These are phyloP conservation scores for Lophura nycthemera DNA, from an alignment of 2,113 vertebrate genomes.

Conservation along the genomic window DNA sequence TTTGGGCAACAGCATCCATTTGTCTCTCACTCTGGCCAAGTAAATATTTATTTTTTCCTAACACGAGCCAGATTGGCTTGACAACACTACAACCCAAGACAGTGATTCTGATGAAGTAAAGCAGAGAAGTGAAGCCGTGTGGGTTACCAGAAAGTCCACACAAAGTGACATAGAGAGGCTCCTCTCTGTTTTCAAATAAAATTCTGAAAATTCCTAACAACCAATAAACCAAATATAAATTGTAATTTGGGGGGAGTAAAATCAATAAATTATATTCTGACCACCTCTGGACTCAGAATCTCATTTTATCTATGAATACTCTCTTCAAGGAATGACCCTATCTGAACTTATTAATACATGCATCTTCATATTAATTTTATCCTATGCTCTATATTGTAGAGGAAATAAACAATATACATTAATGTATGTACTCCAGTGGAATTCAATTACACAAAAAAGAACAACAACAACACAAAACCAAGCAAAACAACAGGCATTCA, in stretches of 20 bases:
- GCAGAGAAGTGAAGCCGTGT: background rate
- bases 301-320: background rate
- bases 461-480: background rate
- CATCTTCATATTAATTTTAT: background rate
- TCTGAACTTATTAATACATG: background rate
- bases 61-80: accelerated
- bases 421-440: background rate
- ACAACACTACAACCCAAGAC: background rate
- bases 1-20: background rate
- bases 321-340: background rate
- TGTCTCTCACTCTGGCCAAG: background rate
- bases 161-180: background rate
- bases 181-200: background rate
- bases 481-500: background rate
- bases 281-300: background rate
- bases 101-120: background rate
- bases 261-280: background rate
- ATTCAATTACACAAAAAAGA: background rate
- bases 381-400: background rate
- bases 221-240: background rate
- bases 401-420: background rate
- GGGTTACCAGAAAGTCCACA: background rate
- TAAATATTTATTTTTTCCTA: background rate
- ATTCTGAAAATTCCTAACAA: background rate
- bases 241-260: background rate